Base-by-base conservation (phyloP, 2,888 invertebrate genomes). In the Diarsia dahlii region DNA sequence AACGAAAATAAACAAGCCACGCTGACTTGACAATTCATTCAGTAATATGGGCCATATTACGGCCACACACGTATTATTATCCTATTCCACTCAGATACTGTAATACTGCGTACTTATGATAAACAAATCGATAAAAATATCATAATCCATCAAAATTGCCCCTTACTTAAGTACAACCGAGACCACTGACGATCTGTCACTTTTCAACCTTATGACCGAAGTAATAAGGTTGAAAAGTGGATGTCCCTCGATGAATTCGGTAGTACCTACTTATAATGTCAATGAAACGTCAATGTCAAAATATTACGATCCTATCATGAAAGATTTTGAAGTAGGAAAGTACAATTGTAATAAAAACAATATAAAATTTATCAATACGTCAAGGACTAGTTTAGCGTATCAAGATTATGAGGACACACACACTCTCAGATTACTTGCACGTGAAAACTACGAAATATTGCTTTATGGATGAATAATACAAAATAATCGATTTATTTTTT, bases 311-410 rank as follows among this genome's bases (percentile, higher is more conserved):
- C 23, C 2, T 62, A 54, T 79, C 54, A 50, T 50, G 8, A 13
- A 48, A 54, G 48, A 79, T 71, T 70, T 68, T 28, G n/a, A 28
- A 12, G 39, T n/a, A 39, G 15, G 15, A 78, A 78, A 62, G 45
- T 60, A 52, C n/a, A 69, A 54, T 28, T n/a, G n/a, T 39, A 71
- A 18, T 71, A 62, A 45, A 79, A 52, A 3, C 23, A 46, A 48
- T 20, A n/a, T 48, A 52, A 48, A 48, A 63, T n/a, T 50, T 77
- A 77, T 77, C 80, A 78, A n/a, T 28, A 71, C 34, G 48, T 50
- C 63, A 72, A 80, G 23, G 69, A 52, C 34, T 70, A 23, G 23
- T 56, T 80, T 80, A 73, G 13, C 54, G 9, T 77, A 74, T 80
- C 63, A 58, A 80, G 74, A 80, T 78, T 74, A 34, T 56, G 56